A percentile compares a stretch with the other conserved stretches of the same genome.
Conservation (phyloP, 2,797 vertebrate genomes). For the Rhinatrema bivittatum region DNA sequence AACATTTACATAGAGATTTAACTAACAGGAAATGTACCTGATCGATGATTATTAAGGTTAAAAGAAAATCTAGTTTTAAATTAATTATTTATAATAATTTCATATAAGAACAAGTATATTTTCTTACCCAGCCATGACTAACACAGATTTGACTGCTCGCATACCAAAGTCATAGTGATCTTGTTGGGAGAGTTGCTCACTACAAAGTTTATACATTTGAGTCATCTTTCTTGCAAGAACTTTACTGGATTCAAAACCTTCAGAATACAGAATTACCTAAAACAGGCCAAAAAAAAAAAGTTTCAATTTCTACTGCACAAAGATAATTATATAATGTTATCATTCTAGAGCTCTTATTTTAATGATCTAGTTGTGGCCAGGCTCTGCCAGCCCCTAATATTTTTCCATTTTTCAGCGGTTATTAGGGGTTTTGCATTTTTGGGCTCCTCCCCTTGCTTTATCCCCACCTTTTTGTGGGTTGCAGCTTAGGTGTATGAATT, state of each 20-base stretch:
- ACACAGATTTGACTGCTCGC: constrained; percentile 79
- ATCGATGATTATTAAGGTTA: not conserved
- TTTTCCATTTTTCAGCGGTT: too few species aligned
- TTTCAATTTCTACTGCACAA: too few species aligned
- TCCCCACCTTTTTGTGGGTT: too few species aligned
- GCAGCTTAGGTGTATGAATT: too few species aligned
- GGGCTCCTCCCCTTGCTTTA: too few species aligned
- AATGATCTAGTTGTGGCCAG: too few species aligned
- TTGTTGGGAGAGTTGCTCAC: constrained; percentile 82
- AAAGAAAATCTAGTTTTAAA: not conserved
- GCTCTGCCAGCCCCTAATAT: too few species aligned
- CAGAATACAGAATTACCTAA: constrained; percentile 76
- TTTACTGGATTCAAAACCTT: constrained; percentile 82
- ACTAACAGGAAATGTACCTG: not conserved
- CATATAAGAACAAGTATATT: not conserved
- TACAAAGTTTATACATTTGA: constrained; percentile 84
- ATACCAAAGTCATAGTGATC: constrained; percentile 83
- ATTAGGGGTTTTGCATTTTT: too few species aligned
- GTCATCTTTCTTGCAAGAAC: constrained; percentile 76
- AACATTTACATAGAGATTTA: too few species aligned
- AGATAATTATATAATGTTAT: too few species aligned
- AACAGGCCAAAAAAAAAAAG: not conserved
- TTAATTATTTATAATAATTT: not conserved
- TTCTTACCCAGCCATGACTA: constrained; percentile 79
- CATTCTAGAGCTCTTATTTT: too few species aligned